Percentiles rank a stretch among this genome's conserved stretches.
These are phyloP conservation scores for Hoplodrina blanda DNA, from an alignment of 2,888 invertebrate genomes.

Conservation along the genomic window DNA sequence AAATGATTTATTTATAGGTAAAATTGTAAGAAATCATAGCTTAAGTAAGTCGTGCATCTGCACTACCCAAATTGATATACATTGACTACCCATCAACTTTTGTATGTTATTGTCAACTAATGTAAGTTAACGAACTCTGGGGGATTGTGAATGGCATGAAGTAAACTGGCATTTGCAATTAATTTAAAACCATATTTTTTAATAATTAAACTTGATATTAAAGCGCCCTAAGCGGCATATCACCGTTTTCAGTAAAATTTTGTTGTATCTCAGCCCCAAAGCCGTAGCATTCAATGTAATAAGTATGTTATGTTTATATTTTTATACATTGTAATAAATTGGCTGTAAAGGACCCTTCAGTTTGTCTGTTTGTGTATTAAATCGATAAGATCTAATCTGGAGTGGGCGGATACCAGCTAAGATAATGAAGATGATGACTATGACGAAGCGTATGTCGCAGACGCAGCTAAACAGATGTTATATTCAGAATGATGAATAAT, in stretches of 20 bases:
- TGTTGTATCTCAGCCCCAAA: too few relatives aligned
- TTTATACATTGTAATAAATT: slow-evolving; percentile 18
- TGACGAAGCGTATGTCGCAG: slow-evolving; percentile 51
- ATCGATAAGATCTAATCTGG: slow-evolving; percentile 23
- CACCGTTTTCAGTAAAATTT: too few relatives aligned
- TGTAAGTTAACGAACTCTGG: neutral
- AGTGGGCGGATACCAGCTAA: slow-evolving; percentile 34
- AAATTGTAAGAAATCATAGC: neutral
- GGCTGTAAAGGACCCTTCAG: neutral
- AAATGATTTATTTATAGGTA: neutral
- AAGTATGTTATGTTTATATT: neutral
- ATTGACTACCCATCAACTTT: too few relatives aligned
- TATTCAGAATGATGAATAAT: slow-evolving; percentile 59
- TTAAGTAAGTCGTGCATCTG: neutral
- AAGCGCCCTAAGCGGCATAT: too few relatives aligned
- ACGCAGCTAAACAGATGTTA: slow-evolving; percentile 56
- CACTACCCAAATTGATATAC: neutral
- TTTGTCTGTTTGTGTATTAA: slow-evolving; percentile 7
- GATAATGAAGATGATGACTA: slow-evolving; percentile 50
- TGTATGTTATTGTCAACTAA: neutral
- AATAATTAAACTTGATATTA: too few relatives aligned
- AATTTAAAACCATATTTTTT: neutral
- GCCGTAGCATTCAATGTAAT: too few relatives aligned
- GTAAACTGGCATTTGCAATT: neutral
- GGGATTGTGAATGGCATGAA: neutral